Evolutionary conservation across 2,888 invertebrate genomes (phyloP), one percentile per base, ranked within the genome.

Genomic region (Lasioglossum oenotherae): DNA sequence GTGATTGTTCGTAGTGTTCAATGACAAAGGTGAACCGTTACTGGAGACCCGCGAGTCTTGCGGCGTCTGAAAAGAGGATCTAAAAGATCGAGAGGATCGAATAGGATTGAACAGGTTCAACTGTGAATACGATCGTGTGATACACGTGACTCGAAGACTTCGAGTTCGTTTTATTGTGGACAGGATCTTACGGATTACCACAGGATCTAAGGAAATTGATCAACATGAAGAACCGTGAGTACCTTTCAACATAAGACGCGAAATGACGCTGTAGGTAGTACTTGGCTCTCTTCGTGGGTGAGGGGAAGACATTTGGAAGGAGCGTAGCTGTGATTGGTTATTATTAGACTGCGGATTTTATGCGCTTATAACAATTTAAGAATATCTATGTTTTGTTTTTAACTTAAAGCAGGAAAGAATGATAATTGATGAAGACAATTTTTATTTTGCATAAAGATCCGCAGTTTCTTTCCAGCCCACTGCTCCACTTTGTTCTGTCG

Each of bases 171-270:
- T 74, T 60, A n/a, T 14, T 35, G 75, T 4, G 72, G 60, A 78
- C 72, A 23, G 57, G n/a, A 67, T 44, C 31, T 53, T 31, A 57
- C 38, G 44, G 74, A 12, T 8, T 44, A 10, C 44, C 35, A 16
- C 35, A 44, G 60, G 46, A 27, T 41, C 31, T 49, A 41, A 41
- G 46, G 31, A 53, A 76, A 69, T n/a, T n/a, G 57, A 57, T 80
- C 76, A 82, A 35, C 44, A 86, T 81, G 86, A 78, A 64, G 46
- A 16, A 69, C 38, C 67, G 86, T 86, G 73, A 86, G 86, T 85
- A 80, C 31, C 46, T 46, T 46, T 46, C 4, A 14, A 69, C 60
- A 10, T 73, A 31, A 10, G 19, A 53, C 53, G n/a, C 3, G 44
- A 31, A 73, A 46, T 8, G 44, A 27, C 72, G n/a, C 44, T 2